phyloP scores from a whole-genome alignment of 1,140 invertebrate species.

The Cheumatopsyche charites region DNA sequence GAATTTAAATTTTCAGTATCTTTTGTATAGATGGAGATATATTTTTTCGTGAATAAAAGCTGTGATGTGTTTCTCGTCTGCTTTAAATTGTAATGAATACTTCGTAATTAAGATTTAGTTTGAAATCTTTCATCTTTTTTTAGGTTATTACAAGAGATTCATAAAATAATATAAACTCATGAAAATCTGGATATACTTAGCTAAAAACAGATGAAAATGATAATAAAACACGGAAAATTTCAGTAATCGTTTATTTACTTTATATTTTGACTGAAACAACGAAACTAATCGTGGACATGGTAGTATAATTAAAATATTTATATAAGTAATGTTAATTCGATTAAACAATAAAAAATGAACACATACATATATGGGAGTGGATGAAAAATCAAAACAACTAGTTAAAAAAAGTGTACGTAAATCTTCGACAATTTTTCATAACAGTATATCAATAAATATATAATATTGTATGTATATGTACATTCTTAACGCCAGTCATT shows the following conservation, averaged over 20 bases:
- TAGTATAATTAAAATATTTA: neutral
- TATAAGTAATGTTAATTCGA: neutral
- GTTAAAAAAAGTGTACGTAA: conserved; percentile 9
- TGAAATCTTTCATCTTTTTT: too few species aligned
- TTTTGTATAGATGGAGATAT: conserved; percentile 1
- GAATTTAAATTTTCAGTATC: conserved; percentile 23
- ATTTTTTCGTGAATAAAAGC: too few species aligned
- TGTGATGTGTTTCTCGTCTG: too few species aligned
- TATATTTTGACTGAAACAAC: neutral
- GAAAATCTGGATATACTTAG: too few species aligned
- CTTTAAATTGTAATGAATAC: too few species aligned
- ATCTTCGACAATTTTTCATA: conserved; percentile 24
- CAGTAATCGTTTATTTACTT: conserved; percentile 13
- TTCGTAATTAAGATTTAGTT: too few species aligned
- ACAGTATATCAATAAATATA: conserved; percentile 24
- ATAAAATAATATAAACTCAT: too few species aligned
- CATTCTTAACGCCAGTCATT: conserved; percentile 31
- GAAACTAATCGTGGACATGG: conserved; percentile 10
- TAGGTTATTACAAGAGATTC: too few species aligned
- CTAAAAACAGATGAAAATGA: too few species aligned
- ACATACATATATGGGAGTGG: neutral
- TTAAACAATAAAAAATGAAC: neutral
- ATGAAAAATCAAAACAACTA: neutral
- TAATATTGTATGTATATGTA: conserved; percentile 24
- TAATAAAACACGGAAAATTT: neutral